Evolutionary conservation across 2,888 invertebrate genomes (phyloP), one percentile per base, ranked within the genome.

Genomic region (Drosophila seclusa): DNA sequence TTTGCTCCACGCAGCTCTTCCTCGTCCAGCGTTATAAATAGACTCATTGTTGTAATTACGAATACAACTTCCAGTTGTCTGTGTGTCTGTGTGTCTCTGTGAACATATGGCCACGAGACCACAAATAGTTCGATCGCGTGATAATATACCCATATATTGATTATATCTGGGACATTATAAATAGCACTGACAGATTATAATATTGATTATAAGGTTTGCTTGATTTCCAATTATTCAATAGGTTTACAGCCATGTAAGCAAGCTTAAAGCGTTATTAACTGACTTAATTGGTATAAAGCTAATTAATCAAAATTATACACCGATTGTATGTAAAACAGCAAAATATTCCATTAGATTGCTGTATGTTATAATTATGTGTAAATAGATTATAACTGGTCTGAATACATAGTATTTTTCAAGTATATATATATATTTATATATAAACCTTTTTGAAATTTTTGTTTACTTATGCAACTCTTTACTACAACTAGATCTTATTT

Each of bases 101-200:
- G 64, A 86, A 73, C 89, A 83, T 86, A 87, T 83, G 83, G 83
- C 87, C 69, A 80, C 70, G 81, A 71, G 80, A 77, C 65, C 54
- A 13, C 29, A n/a, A 45, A 40, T 24, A 54, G 16, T 24, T 38
- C 32, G 50, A 76, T 71, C 77, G 67, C 77, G 77, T 77, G 77
- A 64, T 61, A 53, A 40, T 48, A 58, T 45, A 38, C 16, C 36
- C 50, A 45, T 36, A 58, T 52, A 58, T 59, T 34, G 53, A 55
- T 48, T 21, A 24, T 27, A 36, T 54, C 7, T 53, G 32, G 49
- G 50, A 36, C 24, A 40, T 21, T 78, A 50, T 53, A 74, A 77
- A 78, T 77, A 73, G 34, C 42, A 31, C 7, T 34, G 13, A 36
- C 21, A 42, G 48, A 53, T 50, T 70, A 58, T 48, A 50, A 42